These are phyloP conservation scores for Diplolepis rosae DNA, from an alignment of 2,888 invertebrate genomes.

Conservation along the genomic window DNA sequence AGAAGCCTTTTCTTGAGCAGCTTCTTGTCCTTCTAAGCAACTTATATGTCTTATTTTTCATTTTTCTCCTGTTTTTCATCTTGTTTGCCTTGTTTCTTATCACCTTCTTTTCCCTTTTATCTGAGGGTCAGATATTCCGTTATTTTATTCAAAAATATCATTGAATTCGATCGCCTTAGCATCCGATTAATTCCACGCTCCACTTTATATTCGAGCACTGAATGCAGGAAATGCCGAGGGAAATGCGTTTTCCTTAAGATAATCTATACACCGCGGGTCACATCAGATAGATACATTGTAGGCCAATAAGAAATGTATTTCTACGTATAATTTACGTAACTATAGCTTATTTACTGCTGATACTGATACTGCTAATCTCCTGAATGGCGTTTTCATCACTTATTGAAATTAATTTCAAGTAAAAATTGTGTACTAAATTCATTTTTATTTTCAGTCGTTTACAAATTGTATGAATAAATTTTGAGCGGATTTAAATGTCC, in stretches of 20 bases:
- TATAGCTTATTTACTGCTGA: too few species aligned
- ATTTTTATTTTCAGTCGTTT: too few species aligned
- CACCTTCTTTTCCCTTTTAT: constrained; percentile 12
- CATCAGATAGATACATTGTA: neutral
- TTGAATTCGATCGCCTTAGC: neutral
- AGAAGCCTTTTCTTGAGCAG: constrained; percentile 15
- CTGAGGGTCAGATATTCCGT: neutral
- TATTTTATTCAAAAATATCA: constrained; percentile 27
- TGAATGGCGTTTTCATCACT: too few species aligned
- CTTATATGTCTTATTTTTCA: constrained; percentile 34
- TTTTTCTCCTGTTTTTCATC: constrained; percentile 22
- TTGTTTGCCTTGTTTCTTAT: neutral
- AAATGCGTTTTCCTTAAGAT: neutral
- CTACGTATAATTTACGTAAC: too few species aligned
- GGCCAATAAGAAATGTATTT: too few species aligned
- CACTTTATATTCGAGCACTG: constrained; percentile 5
- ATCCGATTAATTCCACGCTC: constrained; percentile 15
- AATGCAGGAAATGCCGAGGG: constrained; percentile 19
- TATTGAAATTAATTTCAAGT: too few species aligned
- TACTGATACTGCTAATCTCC: too few species aligned
- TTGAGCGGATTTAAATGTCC: too few species aligned
- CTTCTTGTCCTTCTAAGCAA: constrained; percentile 5
- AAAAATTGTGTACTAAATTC: too few species aligned
- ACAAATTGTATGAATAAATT: too few species aligned
- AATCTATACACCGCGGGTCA: neutral